Base-by-base conservation (phyloP, 1,140 invertebrate species). In the Lithobius niger region DNA sequence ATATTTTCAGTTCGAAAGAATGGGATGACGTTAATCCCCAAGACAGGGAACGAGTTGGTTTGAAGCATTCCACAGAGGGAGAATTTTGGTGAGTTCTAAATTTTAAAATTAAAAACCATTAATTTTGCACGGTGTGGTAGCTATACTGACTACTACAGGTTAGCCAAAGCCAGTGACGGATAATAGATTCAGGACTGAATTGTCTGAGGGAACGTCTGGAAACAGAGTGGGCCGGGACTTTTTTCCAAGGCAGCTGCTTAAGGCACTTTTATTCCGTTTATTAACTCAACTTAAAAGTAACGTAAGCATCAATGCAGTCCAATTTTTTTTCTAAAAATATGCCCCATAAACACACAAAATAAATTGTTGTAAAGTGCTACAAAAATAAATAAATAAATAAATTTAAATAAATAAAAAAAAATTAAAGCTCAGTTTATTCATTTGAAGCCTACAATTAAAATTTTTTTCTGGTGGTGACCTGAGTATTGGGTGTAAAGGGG, bases 1-100 rank as follows among this genome's bases (percentile, higher is more conserved):
- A 22, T 24, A 4, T 47, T 51, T 16, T 19, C 21, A 76, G 79
- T 48, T 78, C 81, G 1, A 72, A 77, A 22, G 81, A 86, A 58
- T 88, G 84, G 84, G 82, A 86, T 44, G 79, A 84, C 54, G 76
- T 89, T 3, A 77, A 82, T 1, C 71, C 76, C 2, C 74, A 78
- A 27, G 86, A 90, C 67, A 76, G 80, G 43, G 82, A 88, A 58
- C 73, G 85, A 43, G 69, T 91, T 1, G 77, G 78, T 43, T 69
- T 79, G 3, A 73, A 77, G 45, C 80, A 82, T 60, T 75, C 81
- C 64, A 72, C 75, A 6, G 80, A 84, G 61, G 86, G 86, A 27
- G 85, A 88, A 70, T 91, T 91, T 69, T 92, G 87, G 84, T 79
- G 59, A 67, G 64, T 57, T 40, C 22, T 27, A 57, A 25, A 15